Evolutionary conservation across 2,113 vertebrate genomes (phyloP).

Genomic region (Chamaetylas fuelleborni): DNA sequence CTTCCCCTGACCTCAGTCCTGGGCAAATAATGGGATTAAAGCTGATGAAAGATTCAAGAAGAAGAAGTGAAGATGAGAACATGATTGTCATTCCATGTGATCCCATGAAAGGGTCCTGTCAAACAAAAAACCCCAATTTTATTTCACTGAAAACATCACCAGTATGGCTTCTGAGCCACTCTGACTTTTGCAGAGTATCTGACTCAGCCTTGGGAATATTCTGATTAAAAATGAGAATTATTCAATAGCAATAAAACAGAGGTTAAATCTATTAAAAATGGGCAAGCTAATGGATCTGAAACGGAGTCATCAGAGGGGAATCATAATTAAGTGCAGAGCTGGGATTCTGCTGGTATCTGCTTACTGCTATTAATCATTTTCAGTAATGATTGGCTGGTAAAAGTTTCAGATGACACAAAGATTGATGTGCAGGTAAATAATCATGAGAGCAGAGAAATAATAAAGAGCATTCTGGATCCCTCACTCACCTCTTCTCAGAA

Average conservation of each 20-base stretch:
- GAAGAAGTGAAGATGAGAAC: not conserved
- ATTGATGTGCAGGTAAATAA: constrained; percentile 54
- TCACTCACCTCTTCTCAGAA: not conserved
- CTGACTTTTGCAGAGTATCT: not conserved
- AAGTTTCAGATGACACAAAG: constrained; percentile 32
- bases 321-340: constrained; percentile 47
- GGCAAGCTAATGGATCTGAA: constrained; percentile 42
- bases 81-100: not conserved
- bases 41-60: not conserved
- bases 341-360: constrained; percentile 26
- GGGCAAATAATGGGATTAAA: not conserved
- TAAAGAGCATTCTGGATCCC: not conserved
- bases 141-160: not conserved
- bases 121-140: not conserved
- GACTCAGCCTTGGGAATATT: not conserved
- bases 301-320: constrained; percentile 19
- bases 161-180: not conserved
- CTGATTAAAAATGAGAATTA: constrained; percentile 25
- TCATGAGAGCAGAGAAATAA: constrained; percentile 1
- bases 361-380: constrained; percentile 46
- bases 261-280: constrained; percentile 55
- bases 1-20: not conserved
- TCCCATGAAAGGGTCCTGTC: not conserved
- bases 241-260: constrained; percentile 41
- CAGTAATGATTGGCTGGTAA: constrained; percentile 31